Percentiles rank a stretch among this genome's conserved stretches.
phyloP scores from a whole-genome alignment of 2,797 vertebrate species.

The Acridotheres tristis region DNA sequence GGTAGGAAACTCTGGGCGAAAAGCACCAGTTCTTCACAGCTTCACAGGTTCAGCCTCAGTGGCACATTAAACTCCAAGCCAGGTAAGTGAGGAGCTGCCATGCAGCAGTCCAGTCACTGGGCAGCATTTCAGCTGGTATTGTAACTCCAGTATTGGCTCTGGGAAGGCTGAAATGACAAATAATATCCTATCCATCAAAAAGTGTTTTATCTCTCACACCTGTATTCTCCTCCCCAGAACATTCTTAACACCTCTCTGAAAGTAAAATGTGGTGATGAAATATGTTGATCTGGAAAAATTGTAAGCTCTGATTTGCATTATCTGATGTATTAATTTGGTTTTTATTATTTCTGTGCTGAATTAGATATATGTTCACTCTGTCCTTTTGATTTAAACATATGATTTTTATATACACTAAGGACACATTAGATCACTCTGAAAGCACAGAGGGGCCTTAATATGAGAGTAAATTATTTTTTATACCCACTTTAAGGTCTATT shows the following conservation, averaged over 20 bases:
- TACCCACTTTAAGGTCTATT: conserved; percentile 49
- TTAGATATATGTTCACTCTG: background rate
- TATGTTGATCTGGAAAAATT: background rate
- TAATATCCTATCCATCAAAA: background rate
- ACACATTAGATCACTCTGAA: conserved; percentile 17
- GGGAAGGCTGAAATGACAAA: background rate
- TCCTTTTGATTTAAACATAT: conserved; percentile 48
- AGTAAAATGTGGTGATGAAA: background rate
- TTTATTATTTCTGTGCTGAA: background rate
- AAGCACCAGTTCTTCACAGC: background rate
- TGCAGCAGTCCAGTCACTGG: background rate
- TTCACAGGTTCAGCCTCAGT: background rate
- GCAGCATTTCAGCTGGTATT: background rate
- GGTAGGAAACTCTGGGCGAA: background rate
- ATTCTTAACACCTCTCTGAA: background rate
- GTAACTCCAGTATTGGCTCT: background rate
- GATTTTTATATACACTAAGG: conserved; percentile 50
- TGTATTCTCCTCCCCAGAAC: background rate
- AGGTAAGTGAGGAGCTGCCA: background rate
- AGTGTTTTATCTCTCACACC: background rate
- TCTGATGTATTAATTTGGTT: background rate
- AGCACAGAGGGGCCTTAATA: conserved; percentile 28
- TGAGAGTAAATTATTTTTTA: conserved; percentile 57
- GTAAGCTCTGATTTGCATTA: background rate
- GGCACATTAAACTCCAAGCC: background rate